Base-by-base conservation (phyloP, 2,113 vertebrate genomes). In the Ardeotis arabs region DNA sequence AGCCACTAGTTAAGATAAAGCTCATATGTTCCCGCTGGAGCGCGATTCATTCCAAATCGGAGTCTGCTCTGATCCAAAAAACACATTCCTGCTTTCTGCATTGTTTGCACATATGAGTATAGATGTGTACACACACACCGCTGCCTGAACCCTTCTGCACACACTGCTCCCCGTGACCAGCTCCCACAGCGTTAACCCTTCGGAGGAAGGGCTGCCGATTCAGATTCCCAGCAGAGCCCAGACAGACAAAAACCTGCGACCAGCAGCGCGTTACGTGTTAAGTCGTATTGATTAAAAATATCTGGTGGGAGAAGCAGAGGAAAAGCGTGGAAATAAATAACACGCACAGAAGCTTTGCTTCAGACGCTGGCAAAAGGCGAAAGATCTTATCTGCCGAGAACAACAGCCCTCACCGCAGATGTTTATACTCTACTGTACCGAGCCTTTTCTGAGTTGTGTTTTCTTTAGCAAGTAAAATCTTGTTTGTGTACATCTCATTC, bases 381-480 rank as follows among this genome's bases (percentile, higher is more conserved):
- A 29, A 91, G 94, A 97, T 95, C 87, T 96, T 96, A 96, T 96
- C 95, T 53, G 28, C 28, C 20, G 62, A 89, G 94, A 94, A 95
- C 94, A 96, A 97, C 78, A 95, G 91, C 31, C 70, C 92, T 97
- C 87, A 15, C 87, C 81, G 53, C 72, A 96, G 94, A 88, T 94
- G 89, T 90, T 94, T 94, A 87, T 10, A 91, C 92, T 93, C 90
- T 92, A 20, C 94, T 8, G 70, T 52, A 56, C 89, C 0, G 60
- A 92, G 77, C 23, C 89, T 68, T 47, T 58, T 78, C 89, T 78
- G 69, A 82, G 92, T 45, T 60, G 19, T n/a, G 81, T 85, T 94
- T 67, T 83, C 92, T 85, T 67, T 84, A 85, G 93, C 95, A 90
- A 96, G 95, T 96, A 92, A 85, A 74, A 77, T 93, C 96, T 91